These are phyloP conservation scores for Frankliniella fusca DNA, from an alignment of 2,888 invertebrate species.

Conservation along the genomic window DNA sequence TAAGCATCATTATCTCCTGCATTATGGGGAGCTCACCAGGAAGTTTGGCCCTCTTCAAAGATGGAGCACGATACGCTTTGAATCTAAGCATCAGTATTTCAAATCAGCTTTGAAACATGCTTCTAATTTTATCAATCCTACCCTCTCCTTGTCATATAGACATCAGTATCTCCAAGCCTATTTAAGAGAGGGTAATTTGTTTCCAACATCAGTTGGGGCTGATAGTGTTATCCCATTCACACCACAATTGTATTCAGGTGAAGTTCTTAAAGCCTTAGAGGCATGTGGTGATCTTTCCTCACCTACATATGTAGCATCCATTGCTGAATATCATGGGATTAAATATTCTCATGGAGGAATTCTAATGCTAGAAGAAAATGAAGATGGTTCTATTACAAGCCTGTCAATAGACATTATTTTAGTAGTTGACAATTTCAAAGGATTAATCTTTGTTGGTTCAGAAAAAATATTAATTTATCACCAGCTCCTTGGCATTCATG, in stretches of 20 bases:
- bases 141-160: background rate
- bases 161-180: background rate
- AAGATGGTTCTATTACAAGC: background rate
- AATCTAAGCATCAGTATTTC: background rate
- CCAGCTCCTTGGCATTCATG: background rate
- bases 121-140: background rate
- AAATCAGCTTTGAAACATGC: background rate
- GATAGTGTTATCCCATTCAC: background rate
- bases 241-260: background rate
- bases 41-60: background rate
- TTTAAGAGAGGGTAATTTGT: background rate
- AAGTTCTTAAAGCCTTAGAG: background rate
- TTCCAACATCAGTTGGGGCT: background rate
- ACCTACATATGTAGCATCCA: too few relatives aligned
- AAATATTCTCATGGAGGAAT: background rate
- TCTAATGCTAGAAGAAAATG: background rate
- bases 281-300: background rate
- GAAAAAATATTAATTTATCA: background rate
- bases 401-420: background rate
- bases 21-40: background rate
- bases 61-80: background rate
- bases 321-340: background rate
- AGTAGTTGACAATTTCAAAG: background rate
- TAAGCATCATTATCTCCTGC: background rate
- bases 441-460: background rate